Evolutionary conservation across 2,888 invertebrate genomes (phyloP).

Genomic region (Hofmannophila pseudospretella): DNA sequence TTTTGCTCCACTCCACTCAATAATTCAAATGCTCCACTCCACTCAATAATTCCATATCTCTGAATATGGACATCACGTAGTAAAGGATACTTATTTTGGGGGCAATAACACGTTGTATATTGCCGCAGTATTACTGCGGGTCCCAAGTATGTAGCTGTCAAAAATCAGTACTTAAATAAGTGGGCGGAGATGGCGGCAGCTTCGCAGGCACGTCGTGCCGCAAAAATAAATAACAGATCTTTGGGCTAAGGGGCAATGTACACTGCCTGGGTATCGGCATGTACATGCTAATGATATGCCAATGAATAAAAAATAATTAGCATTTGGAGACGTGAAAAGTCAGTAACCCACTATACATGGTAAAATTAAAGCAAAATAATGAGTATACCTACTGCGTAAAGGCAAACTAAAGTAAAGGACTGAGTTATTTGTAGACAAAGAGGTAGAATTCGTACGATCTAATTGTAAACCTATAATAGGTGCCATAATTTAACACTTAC

Average conservation of each 20-base stretch:
- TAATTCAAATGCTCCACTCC: no score
- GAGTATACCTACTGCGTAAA: no score
- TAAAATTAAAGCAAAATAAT: no score
- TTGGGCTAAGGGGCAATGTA: slow-evolving; percentile 2
- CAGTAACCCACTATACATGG: background rate
- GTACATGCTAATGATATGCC: background rate
- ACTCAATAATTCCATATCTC: no score
- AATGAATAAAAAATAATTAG: background rate
- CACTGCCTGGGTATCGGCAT: background rate
- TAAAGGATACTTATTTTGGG: background rate
- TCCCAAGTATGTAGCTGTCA: slow-evolving; percentile 1
- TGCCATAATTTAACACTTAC: no score
- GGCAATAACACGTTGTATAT: background rate
- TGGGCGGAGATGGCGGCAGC: background rate
- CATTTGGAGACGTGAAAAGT: background rate
- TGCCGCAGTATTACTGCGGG: no score
- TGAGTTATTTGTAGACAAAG: no score
- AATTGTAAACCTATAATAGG: no score
- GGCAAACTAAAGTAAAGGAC: no score
- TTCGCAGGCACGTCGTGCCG: slow-evolving; percentile 6
- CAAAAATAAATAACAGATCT: slow-evolving; percentile 14
- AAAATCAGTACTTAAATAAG: slow-evolving; percentile 5
- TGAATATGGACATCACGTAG: background rate
- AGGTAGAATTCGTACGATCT: no score
- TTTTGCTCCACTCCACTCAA: no score